Evolutionary conservation across 2,113 vertebrate species (phyloP), one percentile per base, ranked within the genome.

Genomic region (Tetraodon nigroviridis): DNA sequence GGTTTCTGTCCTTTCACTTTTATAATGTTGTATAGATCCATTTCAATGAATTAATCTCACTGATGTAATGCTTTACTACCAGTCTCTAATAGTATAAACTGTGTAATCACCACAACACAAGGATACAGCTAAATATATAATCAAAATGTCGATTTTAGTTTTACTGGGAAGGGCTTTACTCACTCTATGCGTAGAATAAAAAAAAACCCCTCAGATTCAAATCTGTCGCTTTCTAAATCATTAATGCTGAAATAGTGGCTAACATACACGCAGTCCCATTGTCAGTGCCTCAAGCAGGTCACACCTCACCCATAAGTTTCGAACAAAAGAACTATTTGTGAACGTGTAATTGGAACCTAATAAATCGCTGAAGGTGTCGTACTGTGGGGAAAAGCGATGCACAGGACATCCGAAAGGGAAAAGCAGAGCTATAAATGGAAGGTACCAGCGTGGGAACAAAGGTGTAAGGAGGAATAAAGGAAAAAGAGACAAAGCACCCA

Each of bases 331-430:
- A 71, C 61, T 58, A 72, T 73, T 27, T 78, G 76, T 64, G n/a
- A 80, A 61, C 51, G 71, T 76, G 77, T 82, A 68, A 81, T 56
- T 81, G 61, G 59, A 78, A 51, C 67, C 67, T n/a, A 64, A 52
- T 64, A 55, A 32, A 52, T 44, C 64, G n/a, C 53, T 51, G 58
- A 42, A 51, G 75, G 55, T 4, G 20, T 14, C 22, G 20, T 27
- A 50, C 50, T 51, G 32, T 49, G 70, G 41, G 49, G 24, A 27
- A 77, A 83, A 79, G 51, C 78, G 64, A 78, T 74, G 49, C 81
- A 73, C 27, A 68, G 54, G 64, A 70, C 4, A 48, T 69, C 78
- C 68, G 61, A 69, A 55, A 76, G 82, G 55, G 17, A 27, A 21
- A 50, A 51, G 19, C 60, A 24, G 4, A 16, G 51, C 47, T 61